These are phyloP conservation scores for Mustela lutreola DNA, from an alignment of 2,113 vertebrate species.

Conservation along the genomic window DNA sequence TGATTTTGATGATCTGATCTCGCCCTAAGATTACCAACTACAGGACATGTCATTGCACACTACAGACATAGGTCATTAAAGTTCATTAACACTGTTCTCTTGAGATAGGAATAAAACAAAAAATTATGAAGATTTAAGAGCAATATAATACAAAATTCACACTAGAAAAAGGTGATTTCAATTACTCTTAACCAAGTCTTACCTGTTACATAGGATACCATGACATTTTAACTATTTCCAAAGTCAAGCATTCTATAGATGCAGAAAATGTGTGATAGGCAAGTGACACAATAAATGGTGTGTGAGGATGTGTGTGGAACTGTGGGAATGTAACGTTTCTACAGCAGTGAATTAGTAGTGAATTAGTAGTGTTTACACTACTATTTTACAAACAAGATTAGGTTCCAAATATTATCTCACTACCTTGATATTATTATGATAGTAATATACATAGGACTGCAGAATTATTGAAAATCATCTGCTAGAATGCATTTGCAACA, in stretches of 20 bases:
- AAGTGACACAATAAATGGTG: background rate
- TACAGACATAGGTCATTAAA: background rate
- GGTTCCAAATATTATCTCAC: background rate
- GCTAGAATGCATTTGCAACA: background rate
- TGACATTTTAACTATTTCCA: background rate
- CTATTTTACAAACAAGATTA: background rate
- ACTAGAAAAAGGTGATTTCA: constrained; percentile 24
- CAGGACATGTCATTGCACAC: background rate
- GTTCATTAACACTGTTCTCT: background rate
- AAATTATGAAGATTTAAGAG: background rate
- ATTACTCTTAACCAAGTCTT: constrained; percentile 5
- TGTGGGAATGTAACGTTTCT: background rate
- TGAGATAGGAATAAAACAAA: background rate
- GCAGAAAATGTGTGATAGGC: background rate
- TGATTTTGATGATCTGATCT: background rate
- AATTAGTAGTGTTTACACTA: background rate
- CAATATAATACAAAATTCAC: background rate
- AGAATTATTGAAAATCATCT: background rate
- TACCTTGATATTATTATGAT: background rate
- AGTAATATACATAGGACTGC: background rate
- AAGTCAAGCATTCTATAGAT: background rate
- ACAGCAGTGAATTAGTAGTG: background rate
- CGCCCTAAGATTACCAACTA: background rate
- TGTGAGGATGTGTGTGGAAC: background rate
- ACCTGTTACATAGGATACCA: background rate